Percentiles rank a stretch among this genome's conserved stretches.
These are phyloP conservation scores for Condylura cristata DNA, from an alignment of 2,113 vertebrate species.

Conservation along the genomic window DNA sequence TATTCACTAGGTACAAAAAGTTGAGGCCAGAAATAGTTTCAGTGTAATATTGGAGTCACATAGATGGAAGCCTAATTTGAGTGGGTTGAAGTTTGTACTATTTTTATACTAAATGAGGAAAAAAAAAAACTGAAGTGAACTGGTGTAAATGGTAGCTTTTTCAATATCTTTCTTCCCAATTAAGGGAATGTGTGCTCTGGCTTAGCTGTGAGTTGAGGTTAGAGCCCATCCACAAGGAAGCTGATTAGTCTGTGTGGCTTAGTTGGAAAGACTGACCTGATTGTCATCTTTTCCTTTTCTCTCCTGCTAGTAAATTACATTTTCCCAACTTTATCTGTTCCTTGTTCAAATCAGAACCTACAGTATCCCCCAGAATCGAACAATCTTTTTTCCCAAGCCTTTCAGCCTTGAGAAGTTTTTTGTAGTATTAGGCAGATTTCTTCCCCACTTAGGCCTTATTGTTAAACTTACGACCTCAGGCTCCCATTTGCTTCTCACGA, in stretches of 20 bases:
- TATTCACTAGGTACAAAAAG: neutral
- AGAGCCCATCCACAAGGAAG: slow-evolving; percentile 7
- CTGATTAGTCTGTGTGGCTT: slow-evolving; percentile 22
- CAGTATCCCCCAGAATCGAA: neutral
- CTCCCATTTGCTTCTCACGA: neutral
- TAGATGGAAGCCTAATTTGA: neutral
- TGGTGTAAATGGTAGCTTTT: slow-evolving; percentile 34
- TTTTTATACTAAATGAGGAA: neutral
- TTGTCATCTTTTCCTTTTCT: slow-evolving; percentile 2
- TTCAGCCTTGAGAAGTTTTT: neutral
- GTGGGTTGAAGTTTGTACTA: neutral
- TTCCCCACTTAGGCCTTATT: neutral
- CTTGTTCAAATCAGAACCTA: neutral
- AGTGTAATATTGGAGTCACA: neutral
- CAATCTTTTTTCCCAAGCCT: neutral
- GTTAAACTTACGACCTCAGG: neutral
- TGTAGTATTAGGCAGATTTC: neutral
- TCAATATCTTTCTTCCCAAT: slow-evolving; percentile 49
- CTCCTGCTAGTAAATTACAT: neutral
- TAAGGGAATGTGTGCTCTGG: slow-evolving; percentile 27
- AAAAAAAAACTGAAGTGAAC: neutral
- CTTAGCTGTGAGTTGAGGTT: slow-evolving; percentile 2
- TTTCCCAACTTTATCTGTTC: slow-evolving; percentile 22
- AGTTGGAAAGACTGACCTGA: neutral
- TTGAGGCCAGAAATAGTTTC: neutral